These are phyloP conservation scores for Ophion slaviceki DNA, from an alignment of 2,888 invertebrate species.

Conservation along the genomic window DNA sequence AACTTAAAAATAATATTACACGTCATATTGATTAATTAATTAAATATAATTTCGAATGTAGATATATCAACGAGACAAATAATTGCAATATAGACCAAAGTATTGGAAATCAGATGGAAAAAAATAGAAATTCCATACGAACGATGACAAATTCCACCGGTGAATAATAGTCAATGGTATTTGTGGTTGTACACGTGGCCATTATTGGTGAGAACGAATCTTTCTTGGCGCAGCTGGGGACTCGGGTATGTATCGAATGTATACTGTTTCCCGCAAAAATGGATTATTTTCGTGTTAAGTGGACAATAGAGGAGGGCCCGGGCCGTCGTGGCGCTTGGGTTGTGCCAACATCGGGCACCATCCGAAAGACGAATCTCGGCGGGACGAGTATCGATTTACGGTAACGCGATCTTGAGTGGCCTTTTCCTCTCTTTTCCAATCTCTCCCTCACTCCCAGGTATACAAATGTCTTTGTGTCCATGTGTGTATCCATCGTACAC, in stretches of 20 bases:
- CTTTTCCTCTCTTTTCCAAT: slow-evolving; percentile 60
- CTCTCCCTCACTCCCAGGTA: slow-evolving; percentile 1
- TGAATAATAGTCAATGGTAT: background rate
- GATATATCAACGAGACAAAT: background rate
- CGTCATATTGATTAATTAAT: background rate
- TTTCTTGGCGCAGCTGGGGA: slow-evolving; percentile 36
- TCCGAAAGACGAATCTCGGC: slow-evolving; percentile 66
- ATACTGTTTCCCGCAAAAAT: slow-evolving; percentile 58
- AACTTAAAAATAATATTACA: background rate
- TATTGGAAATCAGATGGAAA: background rate
- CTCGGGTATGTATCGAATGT: background rate
- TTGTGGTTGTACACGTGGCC: slow-evolving; percentile 10
- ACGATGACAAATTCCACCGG: background rate
- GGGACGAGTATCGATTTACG: slow-evolving; percentile 81
- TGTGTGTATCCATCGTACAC: background rate
- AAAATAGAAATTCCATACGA: background rate
- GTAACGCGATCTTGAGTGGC: slow-evolving; percentile 83
- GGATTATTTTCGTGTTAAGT: slow-evolving; percentile 49
- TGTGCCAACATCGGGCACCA: slow-evolving; percentile 29
- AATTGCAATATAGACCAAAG: background rate
- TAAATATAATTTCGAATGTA: background rate
- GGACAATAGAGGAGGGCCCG: slow-evolving; percentile 52
- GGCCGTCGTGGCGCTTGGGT: background rate
- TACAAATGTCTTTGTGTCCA: slow-evolving; percentile 15
- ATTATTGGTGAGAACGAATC: slow-evolving; percentile 29